Evolutionary conservation across 2,888 invertebrate species (phyloP), one percentile per base, ranked within the genome.

Genomic region (Drosophila borborema): DNA sequence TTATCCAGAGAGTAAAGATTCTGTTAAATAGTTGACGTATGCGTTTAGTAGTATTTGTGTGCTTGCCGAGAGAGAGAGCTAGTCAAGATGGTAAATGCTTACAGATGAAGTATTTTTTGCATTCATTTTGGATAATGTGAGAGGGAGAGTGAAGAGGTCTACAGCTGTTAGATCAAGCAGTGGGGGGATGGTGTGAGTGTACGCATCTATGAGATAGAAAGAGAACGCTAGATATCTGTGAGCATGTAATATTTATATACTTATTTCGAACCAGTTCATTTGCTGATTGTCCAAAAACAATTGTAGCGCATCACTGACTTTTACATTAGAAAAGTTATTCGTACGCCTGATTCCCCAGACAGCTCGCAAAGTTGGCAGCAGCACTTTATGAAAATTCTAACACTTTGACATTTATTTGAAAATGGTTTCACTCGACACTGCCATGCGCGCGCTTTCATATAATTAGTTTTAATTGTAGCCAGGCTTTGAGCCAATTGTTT

Each of bases 401-500:
- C 60, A 66, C 67, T 72, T 72, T 72, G 72, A 77, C 66, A 54
- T 76, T 72, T 64, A 77, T 64, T 72, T 72, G 72, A 61, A 77
- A 81, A 69, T 81, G 68, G 63, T 71, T 67, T 48, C 58, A 53
- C 40, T 31, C 61, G 41, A 61, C 23, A 53, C 49, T 49, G 53
- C 41, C 43, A 56, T 43, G 20, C 38, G 53, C 64, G 53, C 64
- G n/a, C 48, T 67, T 64, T 61, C 51, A 48, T 34, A 65, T 75
- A 84, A 84, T 81, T 81, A 67, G 64, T 64, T 72, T 69, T 69
- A 81, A 81, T 81, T 81, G 74, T 67, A 28, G 53, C 53, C 49
- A 23, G 28, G 48, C 65, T 80, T 66, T 77, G 73, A 53, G 64
- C 54, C 63, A 71, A 77, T 77, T 77, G 74, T 55, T 61, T 63